Conservation (phyloP, 2,113 vertebrate genomes). For the Cephalopterus ornatus region DNA sequence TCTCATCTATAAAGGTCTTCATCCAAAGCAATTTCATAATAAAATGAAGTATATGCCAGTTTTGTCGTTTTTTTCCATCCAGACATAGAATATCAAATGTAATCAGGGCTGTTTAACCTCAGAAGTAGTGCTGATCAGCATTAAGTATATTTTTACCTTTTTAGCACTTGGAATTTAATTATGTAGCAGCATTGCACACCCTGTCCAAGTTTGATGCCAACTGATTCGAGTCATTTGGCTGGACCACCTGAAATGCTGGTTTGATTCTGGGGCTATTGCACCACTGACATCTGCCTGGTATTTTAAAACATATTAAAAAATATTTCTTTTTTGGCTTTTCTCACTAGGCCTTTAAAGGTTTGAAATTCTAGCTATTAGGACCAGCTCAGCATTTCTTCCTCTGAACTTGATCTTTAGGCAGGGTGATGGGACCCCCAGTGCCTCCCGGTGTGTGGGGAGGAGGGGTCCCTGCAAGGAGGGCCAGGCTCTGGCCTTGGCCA, state of each 20-base stretch:
- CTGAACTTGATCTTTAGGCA: fast-evolving
- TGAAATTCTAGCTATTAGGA: background rate
- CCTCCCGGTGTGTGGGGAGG: fast-evolving
- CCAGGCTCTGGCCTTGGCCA: fast-evolving
- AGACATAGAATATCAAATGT: constrained; percentile 2
- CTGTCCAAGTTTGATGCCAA: background rate
- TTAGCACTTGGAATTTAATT: background rate
- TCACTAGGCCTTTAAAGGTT: background rate
- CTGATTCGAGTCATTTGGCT: background rate
- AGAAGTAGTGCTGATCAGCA: background rate
- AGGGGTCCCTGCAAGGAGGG: fast-evolving
- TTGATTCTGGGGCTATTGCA: background rate
- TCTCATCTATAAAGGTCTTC: background rate
- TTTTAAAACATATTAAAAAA: background rate
- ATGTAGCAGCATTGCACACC: background rate
- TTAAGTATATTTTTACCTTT: background rate
- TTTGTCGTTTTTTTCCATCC: background rate
- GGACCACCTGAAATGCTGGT: background rate
- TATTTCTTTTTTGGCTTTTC: background rate
- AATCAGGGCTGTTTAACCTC: constrained; percentile 17
- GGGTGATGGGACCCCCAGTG: background rate
- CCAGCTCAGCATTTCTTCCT: no score
- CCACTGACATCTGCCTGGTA: background rate
- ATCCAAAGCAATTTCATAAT: background rate
- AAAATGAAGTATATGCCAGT: background rate